A percentile compares a stretch with the other conserved stretches of the same genome.
phyloP scores from a whole-genome alignment of 2,797 vertebrate genomes.

The Protonibea diacanthus region DNA sequence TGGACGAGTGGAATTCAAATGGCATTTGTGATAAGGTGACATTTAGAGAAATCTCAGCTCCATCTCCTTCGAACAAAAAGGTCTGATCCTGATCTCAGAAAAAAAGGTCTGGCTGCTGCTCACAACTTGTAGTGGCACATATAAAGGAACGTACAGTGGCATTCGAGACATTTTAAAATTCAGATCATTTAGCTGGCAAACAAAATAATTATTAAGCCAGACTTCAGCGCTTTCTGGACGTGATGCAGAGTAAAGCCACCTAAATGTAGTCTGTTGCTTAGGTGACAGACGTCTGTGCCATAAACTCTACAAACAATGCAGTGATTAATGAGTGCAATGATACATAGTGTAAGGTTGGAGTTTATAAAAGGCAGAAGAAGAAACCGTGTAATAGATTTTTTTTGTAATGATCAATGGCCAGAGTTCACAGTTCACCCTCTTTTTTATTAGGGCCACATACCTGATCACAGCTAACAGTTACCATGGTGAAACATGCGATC shows the following conservation, averaged over 20 bases:
- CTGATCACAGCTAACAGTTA: conserved; percentile 43
- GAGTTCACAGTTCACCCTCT: conserved; percentile 46
- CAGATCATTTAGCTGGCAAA: background rate
- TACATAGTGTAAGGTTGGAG: background rate
- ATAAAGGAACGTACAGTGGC: background rate
- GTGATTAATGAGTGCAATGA: background rate
- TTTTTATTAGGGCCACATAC: conserved; percentile 35
- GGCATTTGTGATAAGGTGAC: conserved; percentile 76
- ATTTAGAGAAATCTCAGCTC: conserved; percentile 75
- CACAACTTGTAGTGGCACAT: conserved; percentile 7
- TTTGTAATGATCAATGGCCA: conserved; percentile 32
- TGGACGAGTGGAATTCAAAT: conserved; percentile 59
- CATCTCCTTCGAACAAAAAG: conserved; percentile 63
- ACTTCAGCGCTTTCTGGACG: fast-evolving
- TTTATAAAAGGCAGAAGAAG: background rate
- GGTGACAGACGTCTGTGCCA: background rate
- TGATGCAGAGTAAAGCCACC: background rate
- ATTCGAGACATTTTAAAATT: background rate
- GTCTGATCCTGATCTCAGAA: conserved; percentile 54
- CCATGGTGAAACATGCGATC: conserved; percentile 66
- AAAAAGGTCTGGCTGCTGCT: conserved; percentile 25
- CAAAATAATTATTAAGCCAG: background rate
- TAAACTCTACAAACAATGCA: conserved; percentile 1
- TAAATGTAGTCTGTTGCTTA: background rate
- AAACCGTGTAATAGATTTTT: background rate